Evolutionary conservation across 2,888 invertebrate species (phyloP).

Genomic region (Phytoseiulus persimilis): DNA sequence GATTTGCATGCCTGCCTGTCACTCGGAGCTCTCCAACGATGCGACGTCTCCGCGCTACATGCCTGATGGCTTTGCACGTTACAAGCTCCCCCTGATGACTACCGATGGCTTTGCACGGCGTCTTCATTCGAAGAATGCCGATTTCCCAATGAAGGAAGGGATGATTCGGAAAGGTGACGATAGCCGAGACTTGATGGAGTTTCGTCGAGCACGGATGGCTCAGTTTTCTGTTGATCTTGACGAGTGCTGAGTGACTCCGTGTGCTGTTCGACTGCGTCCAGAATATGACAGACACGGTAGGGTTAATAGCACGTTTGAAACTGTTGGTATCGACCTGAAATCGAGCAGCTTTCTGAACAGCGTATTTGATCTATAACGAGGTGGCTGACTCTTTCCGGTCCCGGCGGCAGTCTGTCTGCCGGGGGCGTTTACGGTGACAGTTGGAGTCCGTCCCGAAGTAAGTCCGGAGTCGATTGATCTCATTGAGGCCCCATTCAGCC

Average conservation of each 20-base stretch:
- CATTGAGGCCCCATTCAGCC: neutral
- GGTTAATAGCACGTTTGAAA: neutral
- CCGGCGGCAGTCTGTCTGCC: neutral
- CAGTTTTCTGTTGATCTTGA: too few relatives aligned
- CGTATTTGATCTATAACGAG: neutral
- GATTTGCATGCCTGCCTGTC: too few relatives aligned
- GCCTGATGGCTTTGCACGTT: too few relatives aligned
- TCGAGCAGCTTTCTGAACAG: neutral
- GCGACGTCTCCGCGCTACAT: too few relatives aligned
- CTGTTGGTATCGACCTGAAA: neutral
- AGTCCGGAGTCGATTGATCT: slow-evolving; percentile 5
- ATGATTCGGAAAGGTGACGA: too few relatives aligned
- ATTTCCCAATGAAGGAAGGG: too few relatives aligned
- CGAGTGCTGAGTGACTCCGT: neutral
- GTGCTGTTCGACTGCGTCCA: neutral
- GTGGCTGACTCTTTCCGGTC: neutral
- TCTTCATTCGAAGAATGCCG: too few relatives aligned
- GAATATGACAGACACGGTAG: neutral
- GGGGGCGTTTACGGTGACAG: slow-evolving; percentile 5
- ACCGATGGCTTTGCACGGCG: too few relatives aligned
- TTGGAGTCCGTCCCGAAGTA: neutral
- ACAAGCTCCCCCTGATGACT: too few relatives aligned
- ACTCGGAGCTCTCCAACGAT: too few relatives aligned
- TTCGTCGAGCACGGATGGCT: neutral
- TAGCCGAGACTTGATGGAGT: neutral